Evolutionary conservation across 1,140 invertebrate genomes (phyloP).

Genomic region (Pentalonia nigronervosa): DNA sequence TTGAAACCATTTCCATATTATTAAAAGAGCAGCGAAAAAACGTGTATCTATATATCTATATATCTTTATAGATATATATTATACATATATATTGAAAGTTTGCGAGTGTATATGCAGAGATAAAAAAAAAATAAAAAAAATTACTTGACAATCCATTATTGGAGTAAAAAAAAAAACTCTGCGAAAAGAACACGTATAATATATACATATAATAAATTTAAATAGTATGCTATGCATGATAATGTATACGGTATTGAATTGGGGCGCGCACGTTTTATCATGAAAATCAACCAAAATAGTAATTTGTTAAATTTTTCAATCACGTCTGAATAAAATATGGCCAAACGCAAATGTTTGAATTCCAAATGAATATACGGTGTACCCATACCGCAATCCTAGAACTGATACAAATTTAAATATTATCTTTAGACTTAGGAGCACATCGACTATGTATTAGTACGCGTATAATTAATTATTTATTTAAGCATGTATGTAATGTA

Average conservation of each 20-base stretch:
- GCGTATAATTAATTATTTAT: too few species aligned
- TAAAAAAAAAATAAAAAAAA: neutral
- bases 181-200: neutral
- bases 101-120: neutral
- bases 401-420: neutral
- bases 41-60: neutral
- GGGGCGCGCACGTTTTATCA: neutral
- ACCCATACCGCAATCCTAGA: too few species aligned
- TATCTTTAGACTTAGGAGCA: neutral
- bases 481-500: neutral
- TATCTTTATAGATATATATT: neutral
- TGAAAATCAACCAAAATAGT: neutral
- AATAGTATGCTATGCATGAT: neutral
- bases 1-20: neutral
- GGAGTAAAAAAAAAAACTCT: neutral
- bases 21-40: neutral
- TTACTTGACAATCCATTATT: slow-evolving; percentile 8
- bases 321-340: neutral
- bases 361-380: neutral
- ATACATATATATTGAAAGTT: neutral
- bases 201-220: neutral
- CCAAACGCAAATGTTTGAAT: neutral
- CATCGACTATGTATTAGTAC: too few species aligned
- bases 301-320: neutral
- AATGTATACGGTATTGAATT: neutral